Percentiles rank a stretch among this genome's conserved stretches.
Evolutionary conservation across 92 coral and sea anemone genomes (phyloP).

Genomic region (Palythoa caribaeorum): DNA sequence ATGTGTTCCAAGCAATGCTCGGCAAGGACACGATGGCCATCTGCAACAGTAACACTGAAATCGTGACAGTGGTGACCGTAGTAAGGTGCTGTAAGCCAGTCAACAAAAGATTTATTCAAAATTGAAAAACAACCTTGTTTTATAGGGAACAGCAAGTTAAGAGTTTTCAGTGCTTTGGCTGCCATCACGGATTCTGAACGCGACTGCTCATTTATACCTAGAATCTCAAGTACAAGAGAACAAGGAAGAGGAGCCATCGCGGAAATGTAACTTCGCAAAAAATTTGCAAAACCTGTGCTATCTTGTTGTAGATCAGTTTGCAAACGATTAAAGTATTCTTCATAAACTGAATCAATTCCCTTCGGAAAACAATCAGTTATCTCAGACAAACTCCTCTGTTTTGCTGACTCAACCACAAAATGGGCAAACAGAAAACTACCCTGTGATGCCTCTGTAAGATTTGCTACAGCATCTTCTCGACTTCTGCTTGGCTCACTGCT

Average conservation of each 20-base stretch:
- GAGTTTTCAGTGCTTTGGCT: neutral
- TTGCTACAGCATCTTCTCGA: neutral
- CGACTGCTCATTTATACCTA: neutral
- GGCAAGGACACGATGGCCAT: slow-evolving; percentile 12
- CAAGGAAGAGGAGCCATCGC: neutral
- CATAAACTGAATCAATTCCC: neutral
- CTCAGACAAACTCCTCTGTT: neutral
- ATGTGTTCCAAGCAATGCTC: neutral
- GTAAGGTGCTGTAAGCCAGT: neutral
- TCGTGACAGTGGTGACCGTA: neutral
- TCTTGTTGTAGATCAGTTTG: neutral
- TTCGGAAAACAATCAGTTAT: neutral
- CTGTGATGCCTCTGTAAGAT: neutral
- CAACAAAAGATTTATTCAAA: slow-evolving; percentile 10
- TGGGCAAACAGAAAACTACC: neutral
- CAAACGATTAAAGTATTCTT: neutral
- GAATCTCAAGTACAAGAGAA: neutral
- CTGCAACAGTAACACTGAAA: neutral
- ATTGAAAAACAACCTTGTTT: neutral
- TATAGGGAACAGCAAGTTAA: neutral
- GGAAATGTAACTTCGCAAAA: neutral
- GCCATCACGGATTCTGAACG: neutral
- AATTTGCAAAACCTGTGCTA: neutral
- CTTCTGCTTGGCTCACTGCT: neutral
- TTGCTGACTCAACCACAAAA: neutral